phyloP scores from a whole-genome alignment of 2,113 vertebrate species.

The Takifugu bimaculatus region DNA sequence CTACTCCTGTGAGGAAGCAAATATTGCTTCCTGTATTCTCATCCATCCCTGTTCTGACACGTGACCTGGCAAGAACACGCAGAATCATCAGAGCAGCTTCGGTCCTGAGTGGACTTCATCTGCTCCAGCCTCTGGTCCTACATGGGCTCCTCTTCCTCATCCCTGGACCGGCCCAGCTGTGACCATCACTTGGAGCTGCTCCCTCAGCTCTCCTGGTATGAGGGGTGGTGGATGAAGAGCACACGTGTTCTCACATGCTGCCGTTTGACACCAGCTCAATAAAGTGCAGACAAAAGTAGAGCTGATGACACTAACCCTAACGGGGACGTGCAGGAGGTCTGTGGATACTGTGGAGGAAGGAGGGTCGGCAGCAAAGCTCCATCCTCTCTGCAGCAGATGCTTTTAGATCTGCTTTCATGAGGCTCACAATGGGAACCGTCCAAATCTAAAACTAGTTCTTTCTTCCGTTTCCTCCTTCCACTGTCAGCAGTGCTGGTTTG shows the following conservation, averaged over 20 bases:
- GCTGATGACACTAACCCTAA: constrained; percentile 21
- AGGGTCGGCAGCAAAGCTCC: constrained; percentile 53
- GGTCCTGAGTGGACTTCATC: no score
- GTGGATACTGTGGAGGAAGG: constrained; percentile 38
- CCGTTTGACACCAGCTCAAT: constrained; percentile 34
- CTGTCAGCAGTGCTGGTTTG: constrained; percentile 54
- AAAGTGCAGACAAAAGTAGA: constrained; percentile 27
- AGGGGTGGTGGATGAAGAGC: constrained; percentile 14
- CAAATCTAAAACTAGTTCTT: constrained; percentile 48
- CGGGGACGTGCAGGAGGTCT: constrained; percentile 32
- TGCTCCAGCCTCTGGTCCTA: no score
- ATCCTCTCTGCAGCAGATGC: constrained; percentile 53
- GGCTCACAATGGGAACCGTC: constrained; percentile 54
- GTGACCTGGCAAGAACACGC: no score
- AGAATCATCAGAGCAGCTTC: no score
- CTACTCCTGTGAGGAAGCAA: no score
- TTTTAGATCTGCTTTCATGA: constrained; percentile 39
- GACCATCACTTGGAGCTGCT: constrained; percentile 7
- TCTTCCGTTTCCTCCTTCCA: constrained; percentile 44
- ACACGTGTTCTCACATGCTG: constrained; percentile 13
- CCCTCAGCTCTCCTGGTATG: no score
- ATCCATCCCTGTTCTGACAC: constrained; percentile 5
- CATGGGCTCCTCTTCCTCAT: no score
- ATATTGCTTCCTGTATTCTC: not conserved
- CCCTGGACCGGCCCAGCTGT: no score